phyloP scores from a whole-genome alignment of 2,797 vertebrate species.

The Macroramphosus scolopax region DNA sequence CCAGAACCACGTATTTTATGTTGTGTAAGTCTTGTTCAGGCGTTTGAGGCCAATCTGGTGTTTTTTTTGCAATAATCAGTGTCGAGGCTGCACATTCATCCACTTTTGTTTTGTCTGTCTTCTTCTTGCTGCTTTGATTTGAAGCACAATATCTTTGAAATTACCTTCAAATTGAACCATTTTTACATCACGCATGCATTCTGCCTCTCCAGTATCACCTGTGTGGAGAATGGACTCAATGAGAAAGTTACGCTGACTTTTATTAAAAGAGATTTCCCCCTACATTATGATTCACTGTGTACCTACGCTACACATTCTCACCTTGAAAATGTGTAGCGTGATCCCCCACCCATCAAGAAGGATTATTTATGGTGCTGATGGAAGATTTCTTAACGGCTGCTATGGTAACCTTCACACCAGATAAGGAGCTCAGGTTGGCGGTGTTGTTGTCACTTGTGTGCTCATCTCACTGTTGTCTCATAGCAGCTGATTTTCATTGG shows the following conservation, averaged over 20 bases:
- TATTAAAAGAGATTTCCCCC: slow-evolving; percentile 2
- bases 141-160: too few species aligned
- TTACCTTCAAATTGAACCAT: too few species aligned
- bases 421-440: slow-evolving; percentile 63
- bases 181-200: too few species aligned
- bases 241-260: slow-evolving; percentile 9
- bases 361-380: slow-evolving; percentile 75
- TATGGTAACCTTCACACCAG: slow-evolving; percentile 78
- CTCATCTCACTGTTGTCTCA: slow-evolving; percentile 54
- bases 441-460: slow-evolving; percentile 53
- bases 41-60: too few species aligned
- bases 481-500: slow-evolving; percentile 48
- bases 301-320: slow-evolving; percentile 19
- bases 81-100: too few species aligned
- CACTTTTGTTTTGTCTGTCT: too few species aligned
- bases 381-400: slow-evolving; percentile 71
- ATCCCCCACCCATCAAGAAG: slow-evolving; percentile 51
- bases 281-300: slow-evolving; percentile 24
- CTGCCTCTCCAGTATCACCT: background rate
- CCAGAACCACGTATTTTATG: too few species aligned
- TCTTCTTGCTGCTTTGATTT: too few species aligned
- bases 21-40: too few species aligned
- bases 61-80: too few species aligned
- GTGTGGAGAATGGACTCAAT: slow-evolving; percentile 20
- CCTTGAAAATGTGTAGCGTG: slow-evolving; percentile 48